A percentile compares a stretch with the other conserved stretches of the same genome.
Evolutionary conservation across 2,888 invertebrate species (phyloP).

Genomic region (Chironomus riparius): DNA sequence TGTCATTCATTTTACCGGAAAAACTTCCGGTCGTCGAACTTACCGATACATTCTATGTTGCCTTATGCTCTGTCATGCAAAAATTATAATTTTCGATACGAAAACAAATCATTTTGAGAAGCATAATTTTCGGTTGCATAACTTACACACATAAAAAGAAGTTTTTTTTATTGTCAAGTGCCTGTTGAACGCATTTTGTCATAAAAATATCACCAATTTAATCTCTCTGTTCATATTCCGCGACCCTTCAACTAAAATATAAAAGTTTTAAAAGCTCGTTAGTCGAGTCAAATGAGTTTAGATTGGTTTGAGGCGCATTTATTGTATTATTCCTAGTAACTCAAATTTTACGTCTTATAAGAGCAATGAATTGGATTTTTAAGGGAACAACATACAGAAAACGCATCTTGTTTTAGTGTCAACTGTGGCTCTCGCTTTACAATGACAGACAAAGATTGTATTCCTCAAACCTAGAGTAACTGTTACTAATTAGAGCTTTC

Average conservation of each 20-base stretch:
- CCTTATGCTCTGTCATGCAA: not conserved
- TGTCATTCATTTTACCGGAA: not conserved
- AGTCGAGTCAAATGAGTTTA: not conserved
- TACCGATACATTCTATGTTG: not conserved
- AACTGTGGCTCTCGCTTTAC: too few relatives aligned
- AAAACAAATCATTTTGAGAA: not conserved
- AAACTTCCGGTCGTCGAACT: slow-evolving; percentile 7
- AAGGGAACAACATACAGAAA: too few relatives aligned
- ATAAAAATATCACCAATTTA: not conserved
- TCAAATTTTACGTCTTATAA: too few relatives aligned
- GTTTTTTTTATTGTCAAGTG: not conserved
- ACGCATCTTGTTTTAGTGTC: too few relatives aligned
- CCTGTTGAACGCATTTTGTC: too few relatives aligned
- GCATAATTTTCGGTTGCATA: slow-evolving; percentile 2
- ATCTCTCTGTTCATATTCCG: not conserved
- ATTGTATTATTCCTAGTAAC: too few relatives aligned
- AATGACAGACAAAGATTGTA: too few relatives aligned
- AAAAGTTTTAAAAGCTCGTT: not conserved
- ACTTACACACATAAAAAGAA: not conserved
- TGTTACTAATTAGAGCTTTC: too few relatives aligned
- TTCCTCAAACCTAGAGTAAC: too few relatives aligned
- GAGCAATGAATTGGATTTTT: too few relatives aligned
- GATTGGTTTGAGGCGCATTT: too few relatives aligned
- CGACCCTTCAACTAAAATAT: not conserved
- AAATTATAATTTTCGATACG: not conserved